Percentiles rank a stretch among this genome's conserved stretches.
These are phyloP conservation scores for Phoenicopterus ruber DNA, from an alignment of 2,113 vertebrate genomes.

Conservation along the genomic window DNA sequence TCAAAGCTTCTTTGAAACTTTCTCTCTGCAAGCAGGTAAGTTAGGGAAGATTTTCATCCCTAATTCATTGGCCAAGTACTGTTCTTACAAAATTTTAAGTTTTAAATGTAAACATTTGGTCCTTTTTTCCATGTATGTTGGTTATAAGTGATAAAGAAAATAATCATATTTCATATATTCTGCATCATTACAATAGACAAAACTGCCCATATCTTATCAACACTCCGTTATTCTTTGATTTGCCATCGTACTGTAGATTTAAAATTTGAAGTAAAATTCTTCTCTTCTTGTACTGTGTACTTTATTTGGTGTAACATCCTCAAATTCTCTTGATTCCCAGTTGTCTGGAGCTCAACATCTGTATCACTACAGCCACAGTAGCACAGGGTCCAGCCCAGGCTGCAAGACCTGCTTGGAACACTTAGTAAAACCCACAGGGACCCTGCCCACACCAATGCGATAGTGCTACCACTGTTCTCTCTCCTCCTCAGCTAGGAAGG, in stretches of 20 bases:
- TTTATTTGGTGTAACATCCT: background rate
- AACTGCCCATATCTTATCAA: background rate
- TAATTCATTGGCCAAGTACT: background rate
- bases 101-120: background rate
- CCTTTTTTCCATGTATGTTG: background rate
- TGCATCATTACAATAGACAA: background rate
- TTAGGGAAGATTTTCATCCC: background rate
- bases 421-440: background rate
- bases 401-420: background rate
- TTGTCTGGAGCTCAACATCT: background rate
- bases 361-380: background rate
- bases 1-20: background rate
- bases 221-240: background rate
- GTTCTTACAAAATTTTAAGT: background rate
- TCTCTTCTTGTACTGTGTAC: background rate
- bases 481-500: background rate
- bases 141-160: background rate
- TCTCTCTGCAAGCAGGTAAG: background rate
- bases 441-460: rapidly evolving
- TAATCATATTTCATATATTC: background rate
- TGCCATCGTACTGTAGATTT: background rate
- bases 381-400: background rate
- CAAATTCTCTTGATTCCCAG: background rate
- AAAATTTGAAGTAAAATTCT: background rate
- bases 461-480: background rate